Percentiles rank a stretch among this genome's conserved stretches.
Evolutionary conservation across 2,797 vertebrate species (phyloP).

Genomic region (Spinus olivaceus): DNA sequence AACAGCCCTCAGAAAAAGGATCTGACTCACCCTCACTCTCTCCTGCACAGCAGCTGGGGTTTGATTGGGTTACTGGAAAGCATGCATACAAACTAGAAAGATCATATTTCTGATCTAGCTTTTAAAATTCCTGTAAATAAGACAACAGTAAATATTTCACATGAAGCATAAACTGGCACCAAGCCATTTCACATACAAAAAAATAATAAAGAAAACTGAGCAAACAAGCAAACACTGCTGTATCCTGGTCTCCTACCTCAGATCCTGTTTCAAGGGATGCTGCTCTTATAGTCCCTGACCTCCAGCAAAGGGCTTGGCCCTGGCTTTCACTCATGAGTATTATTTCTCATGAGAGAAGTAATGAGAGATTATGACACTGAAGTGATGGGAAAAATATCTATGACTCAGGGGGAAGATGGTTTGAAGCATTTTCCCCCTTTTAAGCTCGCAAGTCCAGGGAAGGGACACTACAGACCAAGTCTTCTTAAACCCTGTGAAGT

Average conservation of each 20-base stretch:
- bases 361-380: neutral
- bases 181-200: neutral
- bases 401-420: neutral
- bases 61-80: neutral
- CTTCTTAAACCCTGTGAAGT: neutral
- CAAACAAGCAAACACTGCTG: neutral
- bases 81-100: neutral
- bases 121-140: neutral
- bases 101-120: neutral
- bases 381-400: neutral
- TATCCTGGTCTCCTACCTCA: neutral
- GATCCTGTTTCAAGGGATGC: neutral
- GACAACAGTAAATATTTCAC: neutral
- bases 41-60: neutral
- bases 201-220: neutral
- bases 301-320: neutral
- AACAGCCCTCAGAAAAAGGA: neutral
- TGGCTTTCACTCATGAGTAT: neutral
- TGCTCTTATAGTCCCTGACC: neutral
- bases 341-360: neutral
- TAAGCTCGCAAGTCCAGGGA: neutral
- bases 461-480: neutral
- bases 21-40: neutral
- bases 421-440: neutral
- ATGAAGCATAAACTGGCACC: neutral